These are phyloP conservation scores for Ciconia maguari DNA, from an alignment of 2,113 vertebrate genomes.

Conservation along the genomic window DNA sequence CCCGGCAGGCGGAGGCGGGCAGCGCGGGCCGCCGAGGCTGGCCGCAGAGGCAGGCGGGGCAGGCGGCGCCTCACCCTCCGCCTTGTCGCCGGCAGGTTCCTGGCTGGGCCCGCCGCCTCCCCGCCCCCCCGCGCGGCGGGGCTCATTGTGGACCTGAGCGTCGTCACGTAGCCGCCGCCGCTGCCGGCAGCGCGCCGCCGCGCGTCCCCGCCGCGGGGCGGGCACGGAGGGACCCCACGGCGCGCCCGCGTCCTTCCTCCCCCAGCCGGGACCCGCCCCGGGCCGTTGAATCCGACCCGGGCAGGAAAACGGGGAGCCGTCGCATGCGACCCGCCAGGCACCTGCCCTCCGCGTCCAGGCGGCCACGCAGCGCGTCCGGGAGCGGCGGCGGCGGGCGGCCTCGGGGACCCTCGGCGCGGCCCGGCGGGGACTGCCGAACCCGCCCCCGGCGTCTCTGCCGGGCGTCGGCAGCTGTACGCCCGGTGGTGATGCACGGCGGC, in stretches of 20 bases:
- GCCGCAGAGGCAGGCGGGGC: not conserved
- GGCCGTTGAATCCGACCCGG: not conserved
- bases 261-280: not conserved
- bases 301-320: not conserved
- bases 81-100: not conserved
- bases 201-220: not conserved
- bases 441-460: not conserved
- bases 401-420: not conserved
- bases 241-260: not conserved
- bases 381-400: not conserved
- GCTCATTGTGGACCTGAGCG: slow-evolving; percentile 57
- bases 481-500: not conserved
- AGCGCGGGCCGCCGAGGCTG: not conserved
- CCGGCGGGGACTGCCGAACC: not conserved
- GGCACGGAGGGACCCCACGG: not conserved
- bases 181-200: not conserved
- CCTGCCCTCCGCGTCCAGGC: not conserved
- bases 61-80: not conserved
- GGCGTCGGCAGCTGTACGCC: not conserved
- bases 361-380: too few species aligned
- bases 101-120: not conserved
- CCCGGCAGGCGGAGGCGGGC: not conserved
- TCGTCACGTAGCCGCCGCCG: slow-evolving; percentile 18
- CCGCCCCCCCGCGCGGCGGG: not conserved
- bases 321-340: not conserved